Conservation (phyloP, 2,113 vertebrate species). For the Carassius auratus region DNA sequence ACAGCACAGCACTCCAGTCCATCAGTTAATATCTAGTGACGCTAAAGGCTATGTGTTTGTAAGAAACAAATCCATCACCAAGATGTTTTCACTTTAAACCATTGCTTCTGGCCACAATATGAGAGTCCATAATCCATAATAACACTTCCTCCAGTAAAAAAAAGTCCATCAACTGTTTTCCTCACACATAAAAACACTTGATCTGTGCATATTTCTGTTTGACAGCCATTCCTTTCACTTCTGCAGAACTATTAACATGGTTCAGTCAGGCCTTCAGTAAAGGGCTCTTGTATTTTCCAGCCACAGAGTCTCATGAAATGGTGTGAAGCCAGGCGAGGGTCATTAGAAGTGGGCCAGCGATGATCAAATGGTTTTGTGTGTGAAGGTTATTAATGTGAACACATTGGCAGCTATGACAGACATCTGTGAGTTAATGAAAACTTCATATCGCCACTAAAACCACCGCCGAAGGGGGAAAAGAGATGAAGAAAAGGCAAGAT, state of each 20-base stretch:
- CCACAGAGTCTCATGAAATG: constrained; percentile 12
- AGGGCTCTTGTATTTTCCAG: neutral
- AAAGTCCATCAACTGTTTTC: too few species aligned
- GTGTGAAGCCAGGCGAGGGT: constrained; percentile 2
- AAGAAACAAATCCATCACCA: too few species aligned
- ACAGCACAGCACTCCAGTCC: neutral
- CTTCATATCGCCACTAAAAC: neutral
- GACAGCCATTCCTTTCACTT: neutral
- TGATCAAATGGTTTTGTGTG: constrained; percentile 34
- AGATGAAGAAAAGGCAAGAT: neutral
- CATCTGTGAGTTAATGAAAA: constrained; percentile 28
- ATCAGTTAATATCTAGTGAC: too few species aligned
- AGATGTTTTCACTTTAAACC: too few species aligned
- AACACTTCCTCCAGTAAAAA: too few species aligned
- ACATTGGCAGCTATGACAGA: constrained; percentile 24
- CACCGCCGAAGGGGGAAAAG: neutral
- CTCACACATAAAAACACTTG: neutral
- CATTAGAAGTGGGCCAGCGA: constrained; percentile 26
- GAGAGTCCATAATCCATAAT: too few species aligned
- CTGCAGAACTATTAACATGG: neutral
- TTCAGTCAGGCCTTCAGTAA: neutral
- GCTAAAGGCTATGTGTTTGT: too few species aligned
- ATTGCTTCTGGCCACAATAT: too few species aligned
- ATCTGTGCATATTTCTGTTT: neutral
- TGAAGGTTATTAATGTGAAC: constrained; percentile 36